phyloP scores from a whole-genome alignment of 23 tunicate genomes.

The Clavelina lepadiformis region DNA sequence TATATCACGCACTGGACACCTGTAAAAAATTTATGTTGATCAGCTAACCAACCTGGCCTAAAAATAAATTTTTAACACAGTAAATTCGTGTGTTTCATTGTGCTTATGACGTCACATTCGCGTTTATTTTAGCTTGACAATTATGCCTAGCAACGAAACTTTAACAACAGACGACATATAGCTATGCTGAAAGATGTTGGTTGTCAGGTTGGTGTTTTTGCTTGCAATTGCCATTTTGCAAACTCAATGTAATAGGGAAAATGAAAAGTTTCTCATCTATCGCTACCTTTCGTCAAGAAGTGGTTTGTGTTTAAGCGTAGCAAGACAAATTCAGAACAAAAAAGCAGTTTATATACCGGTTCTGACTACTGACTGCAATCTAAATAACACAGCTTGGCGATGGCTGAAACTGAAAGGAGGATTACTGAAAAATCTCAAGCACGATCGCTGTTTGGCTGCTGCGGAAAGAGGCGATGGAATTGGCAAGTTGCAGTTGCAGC shows the following conservation, averaged over 20 bases:
- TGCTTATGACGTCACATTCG: too few species aligned
- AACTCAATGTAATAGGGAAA: too few species aligned
- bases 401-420: constrained; percentile 18
- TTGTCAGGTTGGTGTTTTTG: too few species aligned
- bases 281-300: not conserved
- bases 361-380: constrained; percentile 1
- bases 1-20: constrained; percentile 49
- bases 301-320: not conserved
- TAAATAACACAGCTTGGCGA: constrained; percentile 17
- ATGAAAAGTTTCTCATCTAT: not conserved
- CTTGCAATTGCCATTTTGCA: too few species aligned
- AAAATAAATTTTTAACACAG: too few species aligned
- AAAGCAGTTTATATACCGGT: not conserved
- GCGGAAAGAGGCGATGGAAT: not conserved
- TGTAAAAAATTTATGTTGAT: too few species aligned
- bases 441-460: constrained; percentile 16
- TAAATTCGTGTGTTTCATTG: too few species aligned
- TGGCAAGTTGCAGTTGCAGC: constrained; percentile 1
- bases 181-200: too few species aligned
- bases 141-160: too few species aligned
- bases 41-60: too few species aligned
- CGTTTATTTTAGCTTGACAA: too few species aligned
- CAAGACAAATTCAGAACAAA: not conserved
- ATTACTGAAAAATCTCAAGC: constrained; percentile 13
- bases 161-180: too few species aligned